These are phyloP conservation scores for Tortricodes alternella DNA, from an alignment of 2,888 invertebrate species.

Conservation along the genomic window DNA sequence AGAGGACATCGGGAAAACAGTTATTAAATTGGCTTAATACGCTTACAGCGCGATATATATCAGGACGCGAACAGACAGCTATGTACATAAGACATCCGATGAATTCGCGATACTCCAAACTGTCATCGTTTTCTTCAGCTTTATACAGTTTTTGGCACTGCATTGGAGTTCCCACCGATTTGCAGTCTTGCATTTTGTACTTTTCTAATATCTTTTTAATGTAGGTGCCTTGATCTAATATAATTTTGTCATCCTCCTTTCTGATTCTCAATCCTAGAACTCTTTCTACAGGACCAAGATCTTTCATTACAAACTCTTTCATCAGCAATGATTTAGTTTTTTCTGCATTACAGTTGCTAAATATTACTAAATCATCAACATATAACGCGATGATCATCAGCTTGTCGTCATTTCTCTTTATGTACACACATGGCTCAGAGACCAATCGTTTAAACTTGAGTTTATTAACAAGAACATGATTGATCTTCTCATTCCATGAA, in stretches of 20 bases:
- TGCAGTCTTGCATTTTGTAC: background rate
- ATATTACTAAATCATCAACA: background rate
- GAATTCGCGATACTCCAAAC: background rate
- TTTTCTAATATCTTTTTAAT: background rate
- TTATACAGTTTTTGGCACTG: background rate
- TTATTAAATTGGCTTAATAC: background rate
- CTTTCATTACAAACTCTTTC: background rate
- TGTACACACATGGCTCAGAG: background rate
- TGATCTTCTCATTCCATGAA: background rate
- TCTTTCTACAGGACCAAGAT: background rate
- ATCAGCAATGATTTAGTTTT: background rate
- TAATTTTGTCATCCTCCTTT: background rate
- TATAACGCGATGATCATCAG: background rate
- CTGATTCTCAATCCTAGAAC: background rate
- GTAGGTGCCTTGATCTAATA: background rate
- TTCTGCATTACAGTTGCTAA: background rate
- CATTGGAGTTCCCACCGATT: background rate
- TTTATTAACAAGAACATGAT: background rate
- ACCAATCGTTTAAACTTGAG: background rate
- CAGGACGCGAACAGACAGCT: background rate
- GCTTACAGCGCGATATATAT: background rate
- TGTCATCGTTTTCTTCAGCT: background rate
- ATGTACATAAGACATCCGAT: background rate
- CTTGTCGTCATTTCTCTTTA: background rate
- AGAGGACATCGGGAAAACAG: background rate